These are phyloP conservation scores for Plagiodera versicolora DNA, from an alignment of 2,888 invertebrate genomes.

Conservation along the genomic window DNA sequence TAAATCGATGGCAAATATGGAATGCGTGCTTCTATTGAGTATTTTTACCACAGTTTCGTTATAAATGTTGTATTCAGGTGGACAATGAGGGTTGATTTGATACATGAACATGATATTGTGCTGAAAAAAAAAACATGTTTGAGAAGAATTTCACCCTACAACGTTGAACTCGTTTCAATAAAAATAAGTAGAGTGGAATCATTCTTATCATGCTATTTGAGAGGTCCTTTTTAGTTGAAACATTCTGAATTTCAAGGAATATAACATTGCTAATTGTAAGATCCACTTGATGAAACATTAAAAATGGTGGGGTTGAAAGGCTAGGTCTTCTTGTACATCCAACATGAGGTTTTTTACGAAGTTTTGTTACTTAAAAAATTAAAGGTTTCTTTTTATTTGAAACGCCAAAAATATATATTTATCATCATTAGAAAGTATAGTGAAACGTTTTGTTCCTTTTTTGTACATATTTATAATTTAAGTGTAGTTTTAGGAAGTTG, in stretches of 20 bases:
- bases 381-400: constrained; percentile 53
- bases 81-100: constrained; percentile 5
- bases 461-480: constrained; percentile 51
- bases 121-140: constrained; percentile 5
- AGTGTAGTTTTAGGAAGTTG: constrained; percentile 34
- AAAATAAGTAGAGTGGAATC: background rate
- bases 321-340: constrained; percentile 25
- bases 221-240: background rate
- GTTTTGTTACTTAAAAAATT: constrained; percentile 55
- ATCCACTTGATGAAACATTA: constrained; percentile 16
- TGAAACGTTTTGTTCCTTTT: constrained; percentile 56
- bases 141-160: too few species aligned
- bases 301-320: constrained; percentile 25
- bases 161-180: too few species aligned
- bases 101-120: constrained; percentile 18
- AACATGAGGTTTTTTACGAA: constrained; percentile 47
- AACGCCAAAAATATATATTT: constrained; percentile 56
- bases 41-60: too few species aligned
- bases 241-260: background rate
- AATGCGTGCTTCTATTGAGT: too few species aligned
- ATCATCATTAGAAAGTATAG: constrained; percentile 50
- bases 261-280: background rate
- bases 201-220: background rate
- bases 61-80: constrained; percentile 11
- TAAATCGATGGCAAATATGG: too few species aligned